Evolutionary conservation across 1,140 invertebrate genomes (phyloP), one percentile per base, ranked within the genome.

Genomic region (Periplaneta americana): DNA sequence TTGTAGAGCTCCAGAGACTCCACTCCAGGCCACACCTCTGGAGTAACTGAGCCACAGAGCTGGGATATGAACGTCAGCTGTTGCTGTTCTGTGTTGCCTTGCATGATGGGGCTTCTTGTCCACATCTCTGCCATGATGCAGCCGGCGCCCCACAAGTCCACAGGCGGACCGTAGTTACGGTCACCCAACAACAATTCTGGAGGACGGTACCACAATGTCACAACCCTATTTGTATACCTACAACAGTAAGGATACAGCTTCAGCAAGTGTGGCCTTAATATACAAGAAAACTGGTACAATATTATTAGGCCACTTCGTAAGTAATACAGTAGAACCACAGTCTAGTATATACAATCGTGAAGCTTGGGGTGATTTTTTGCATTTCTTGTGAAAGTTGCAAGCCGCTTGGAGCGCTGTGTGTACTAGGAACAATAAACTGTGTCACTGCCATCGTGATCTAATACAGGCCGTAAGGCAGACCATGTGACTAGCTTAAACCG

Each of bases 81-180:
- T 85, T 98, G 96, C 85, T 99, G 98, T 86, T 99, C 98, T 15
- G 96, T 97, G 83, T 94, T 96, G 1, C 98, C 98, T 91, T 98
- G 94, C 93, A 95, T 95, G 80, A 95, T 95, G 1, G 94, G 94
- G 75, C 88, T 90, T 83, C 98, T 90, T 0, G 98, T 99, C 98
- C 98, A 99, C 96, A 99, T 98, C 90, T 99, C 98, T 0, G 98
- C 98, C 98, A 99, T 99, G 74, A 99, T 99, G 86, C 98, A 99
- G 0, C 98, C 98, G 34, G 97, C 98, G 17, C 98, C 98, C 98
- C 98, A 99, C 88, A 99, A 92, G 90, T 99, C 99, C 34, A 99
- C 97, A 0, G 98, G 95, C 15, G 98, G 96, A 0, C 98, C 98
- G 88, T 99, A 99, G 88, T 99, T 98, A 32, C 98, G 89, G 85